phyloP scores from a whole-genome alignment of 2,797 vertebrate genomes.

The Acrossocheilus wenchowensis region DNA sequence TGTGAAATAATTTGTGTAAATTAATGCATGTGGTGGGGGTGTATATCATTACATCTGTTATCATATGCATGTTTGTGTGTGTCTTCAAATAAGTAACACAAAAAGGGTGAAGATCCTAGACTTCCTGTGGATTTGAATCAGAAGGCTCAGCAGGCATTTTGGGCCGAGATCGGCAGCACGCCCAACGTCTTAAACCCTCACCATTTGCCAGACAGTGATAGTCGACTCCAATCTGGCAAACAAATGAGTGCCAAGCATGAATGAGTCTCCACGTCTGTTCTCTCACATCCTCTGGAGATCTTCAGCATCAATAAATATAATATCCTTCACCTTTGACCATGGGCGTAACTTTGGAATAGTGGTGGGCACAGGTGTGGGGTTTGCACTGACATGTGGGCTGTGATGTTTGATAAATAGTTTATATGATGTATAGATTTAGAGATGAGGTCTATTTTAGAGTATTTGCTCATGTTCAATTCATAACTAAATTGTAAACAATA shows the following conservation, averaged over 20 bases:
- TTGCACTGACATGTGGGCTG: background rate
- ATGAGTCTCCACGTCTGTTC: conserved; percentile 63
- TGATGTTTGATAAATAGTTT: background rate
- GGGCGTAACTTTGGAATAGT: background rate
- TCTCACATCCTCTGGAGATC: conserved; percentile 3
- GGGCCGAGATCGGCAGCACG: conserved; percentile 61
- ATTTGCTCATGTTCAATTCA: background rate
- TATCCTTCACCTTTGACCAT: conserved; percentile 21
- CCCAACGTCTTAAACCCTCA: conserved; percentile 72
- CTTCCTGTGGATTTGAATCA: conserved; percentile 69
- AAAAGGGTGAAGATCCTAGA: conserved; percentile 51
- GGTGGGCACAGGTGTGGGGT: background rate
- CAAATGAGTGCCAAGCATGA: conserved; percentile 67
- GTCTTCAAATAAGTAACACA: background rate
- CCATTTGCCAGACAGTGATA: conserved; percentile 69
- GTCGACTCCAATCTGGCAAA: conserved; percentile 69
- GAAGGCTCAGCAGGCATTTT: conserved; percentile 66
- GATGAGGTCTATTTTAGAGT: background rate
- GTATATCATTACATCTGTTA: background rate
- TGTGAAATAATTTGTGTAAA: conserved; percentile 63
- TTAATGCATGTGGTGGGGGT: conserved; percentile 35
- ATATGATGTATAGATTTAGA: background rate
- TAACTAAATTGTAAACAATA: background rate
- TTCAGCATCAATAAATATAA: conserved; percentile 43
- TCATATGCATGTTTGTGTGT: conserved; percentile 45